Evolutionary conservation across 2,888 invertebrate species (phyloP), one percentile per base, ranked within the genome.

Genomic region (Aelia acuminata): DNA sequence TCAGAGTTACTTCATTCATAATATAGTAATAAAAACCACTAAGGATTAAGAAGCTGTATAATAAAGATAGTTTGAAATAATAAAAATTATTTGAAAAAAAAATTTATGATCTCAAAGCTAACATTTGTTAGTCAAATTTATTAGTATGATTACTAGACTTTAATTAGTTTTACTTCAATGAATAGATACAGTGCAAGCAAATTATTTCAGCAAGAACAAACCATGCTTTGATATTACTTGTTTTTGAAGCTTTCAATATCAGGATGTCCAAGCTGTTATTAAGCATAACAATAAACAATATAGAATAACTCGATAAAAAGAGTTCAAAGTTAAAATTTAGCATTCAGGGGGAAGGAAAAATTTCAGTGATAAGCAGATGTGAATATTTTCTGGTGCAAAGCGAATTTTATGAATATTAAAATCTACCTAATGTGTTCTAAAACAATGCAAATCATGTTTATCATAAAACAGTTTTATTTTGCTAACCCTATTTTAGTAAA

Each of bases 221-320:
- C 20, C 63, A 70, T 70, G 63, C 63, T 70, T 70, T 70, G 63
- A 70, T 70, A 70, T 70, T 35, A 22, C 63, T 70, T 70, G 63
- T 70, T 35, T 70, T 70, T 70, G 35, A 70, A 70, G 63, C 63
- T 70, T 70, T 70, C 57, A 57, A 57, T 70, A 70, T 70, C 63
- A 70, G 63, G 35, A 70, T 70, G 3, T 35, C 13, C 63, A 70
- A 35, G 63, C 31, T 70, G 18, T 18, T 18, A 35, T 70, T 31
- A 57, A 26, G 53, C 53, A 57, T 57, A 26, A 26, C 53, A 26
- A 57, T 26, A 57, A 8, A 26, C 26, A 57, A 57, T 26, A n/a
- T 57, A 57, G n/a, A 57, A 50, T 22, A 50, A 50, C 22, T 57
- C 11, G 26, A 13, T 57, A 26, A 57, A 57, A 11, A n/a, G 26